phyloP scores from a whole-genome alignment of 1,140 invertebrate genomes.

The Pteromalus puparum region DNA sequence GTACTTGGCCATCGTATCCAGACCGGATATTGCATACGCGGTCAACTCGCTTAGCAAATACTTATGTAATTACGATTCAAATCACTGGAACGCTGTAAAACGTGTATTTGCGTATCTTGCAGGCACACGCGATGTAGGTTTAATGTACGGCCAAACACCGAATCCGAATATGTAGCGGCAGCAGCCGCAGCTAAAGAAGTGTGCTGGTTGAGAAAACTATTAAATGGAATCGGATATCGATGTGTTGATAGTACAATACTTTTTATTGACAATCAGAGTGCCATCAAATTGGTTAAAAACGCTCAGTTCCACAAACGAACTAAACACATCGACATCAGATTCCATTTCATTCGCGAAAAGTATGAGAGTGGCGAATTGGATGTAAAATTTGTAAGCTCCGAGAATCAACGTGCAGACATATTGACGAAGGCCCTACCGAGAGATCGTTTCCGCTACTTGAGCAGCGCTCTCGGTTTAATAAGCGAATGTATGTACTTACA shows the following conservation, averaged over 20 bases:
- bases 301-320: constrained; percentile 53
- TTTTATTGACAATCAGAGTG: constrained; percentile 61
- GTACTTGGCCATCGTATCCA: too few relatives aligned
- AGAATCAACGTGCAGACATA: not conserved
- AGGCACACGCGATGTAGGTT: too few relatives aligned
- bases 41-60: too few relatives aligned
- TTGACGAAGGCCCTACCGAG: constrained; percentile 23
- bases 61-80: too few relatives aligned
- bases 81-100: too few relatives aligned
- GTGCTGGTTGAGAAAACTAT: not conserved
- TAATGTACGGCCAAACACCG: too few relatives aligned
- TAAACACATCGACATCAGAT: constrained; percentile 60
- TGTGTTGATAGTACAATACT: not conserved
- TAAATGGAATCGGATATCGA: not conserved
- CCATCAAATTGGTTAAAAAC: constrained; percentile 57
- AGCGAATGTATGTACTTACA: too few relatives aligned
- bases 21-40: too few relatives aligned
- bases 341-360: constrained; percentile 55
- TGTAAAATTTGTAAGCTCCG: not conserved
- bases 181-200: not conserved
- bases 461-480: constrained; percentile 61
- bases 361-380: not conserved
- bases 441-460: not conserved
- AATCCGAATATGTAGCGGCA: not conserved
- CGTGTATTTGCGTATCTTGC: too few relatives aligned